A percentile compares a stretch with the other conserved stretches of the same genome.
Conservation (phyloP, 92 coral and sea anemone genomes). For the Blastomussa wellsi region DNA sequence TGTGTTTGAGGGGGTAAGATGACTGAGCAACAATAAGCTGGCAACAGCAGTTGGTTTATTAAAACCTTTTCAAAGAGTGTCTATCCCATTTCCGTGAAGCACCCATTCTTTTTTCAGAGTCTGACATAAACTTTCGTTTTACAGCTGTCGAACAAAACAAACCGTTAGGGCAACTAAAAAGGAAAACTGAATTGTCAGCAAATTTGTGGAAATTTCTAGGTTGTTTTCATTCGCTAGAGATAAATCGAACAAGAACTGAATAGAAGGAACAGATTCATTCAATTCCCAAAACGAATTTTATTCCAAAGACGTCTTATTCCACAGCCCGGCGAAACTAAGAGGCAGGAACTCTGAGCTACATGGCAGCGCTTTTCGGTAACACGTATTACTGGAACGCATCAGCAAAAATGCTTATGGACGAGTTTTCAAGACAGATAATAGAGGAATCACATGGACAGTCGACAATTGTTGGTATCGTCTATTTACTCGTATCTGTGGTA, state of each 20-base stretch:
- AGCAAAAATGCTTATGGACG: not conserved
- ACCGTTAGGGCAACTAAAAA: not conserved
- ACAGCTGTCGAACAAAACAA: not conserved
- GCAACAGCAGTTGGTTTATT: not conserved
- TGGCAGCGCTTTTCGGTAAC: constrained; percentile 31
- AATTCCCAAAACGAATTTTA: not conserved
- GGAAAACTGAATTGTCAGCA: not conserved
- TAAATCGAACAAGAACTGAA: too few relatives aligned
- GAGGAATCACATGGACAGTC: not conserved
- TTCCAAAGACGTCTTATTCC: not conserved
- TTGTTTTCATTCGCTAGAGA: too few relatives aligned
- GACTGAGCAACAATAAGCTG: not conserved
- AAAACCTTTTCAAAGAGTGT: not conserved
- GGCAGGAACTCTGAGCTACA: not conserved
- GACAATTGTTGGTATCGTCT: not conserved
- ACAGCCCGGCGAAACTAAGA: too few relatives aligned
- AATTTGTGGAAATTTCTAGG: not conserved
- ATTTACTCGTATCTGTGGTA: not conserved
- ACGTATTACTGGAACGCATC: constrained; percentile 32
- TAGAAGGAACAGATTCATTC: not conserved
- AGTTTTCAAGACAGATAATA: not conserved
- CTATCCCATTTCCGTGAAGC: not conserved
- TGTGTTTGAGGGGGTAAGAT: not conserved
- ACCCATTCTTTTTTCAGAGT: not conserved
- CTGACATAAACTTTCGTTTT: not conserved